Evolutionary conservation across 2,797 vertebrate genomes (phyloP).

Genomic region (Urosaurus nigricauda): DNA sequence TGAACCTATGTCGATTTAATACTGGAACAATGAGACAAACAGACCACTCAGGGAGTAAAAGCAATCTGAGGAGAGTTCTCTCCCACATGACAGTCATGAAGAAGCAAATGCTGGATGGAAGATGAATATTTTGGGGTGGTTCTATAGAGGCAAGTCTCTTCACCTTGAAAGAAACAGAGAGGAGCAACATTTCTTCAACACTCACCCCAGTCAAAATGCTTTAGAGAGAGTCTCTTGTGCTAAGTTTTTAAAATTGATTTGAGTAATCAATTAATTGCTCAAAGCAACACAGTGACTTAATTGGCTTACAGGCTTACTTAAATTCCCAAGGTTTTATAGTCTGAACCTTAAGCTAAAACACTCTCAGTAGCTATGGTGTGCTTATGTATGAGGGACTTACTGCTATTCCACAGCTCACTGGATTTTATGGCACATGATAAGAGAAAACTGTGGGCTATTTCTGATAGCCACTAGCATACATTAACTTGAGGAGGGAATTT

Average conservation of each 20-base stretch:
- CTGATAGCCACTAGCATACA: background rate
- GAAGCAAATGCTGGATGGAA: background rate
- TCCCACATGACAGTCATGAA: background rate
- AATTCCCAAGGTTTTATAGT: slow-evolving; percentile 19
- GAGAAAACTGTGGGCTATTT: background rate
- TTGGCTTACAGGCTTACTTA: slow-evolving; percentile 25
- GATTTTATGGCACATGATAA: background rate
- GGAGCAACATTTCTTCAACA: background rate
- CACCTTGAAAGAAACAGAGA: background rate
- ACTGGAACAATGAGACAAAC: background rate
- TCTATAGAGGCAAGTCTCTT: background rate
- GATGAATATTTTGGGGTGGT: background rate
- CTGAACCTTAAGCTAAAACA: slow-evolving; percentile 5
- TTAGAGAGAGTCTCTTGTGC: background rate
- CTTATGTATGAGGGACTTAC: background rate
- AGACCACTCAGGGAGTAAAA: background rate
- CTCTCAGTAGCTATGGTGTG: background rate
- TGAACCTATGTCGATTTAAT: too few relatives aligned
- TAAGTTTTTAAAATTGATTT: slow-evolving; percentile 40
- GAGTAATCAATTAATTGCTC: slow-evolving; percentile 43
- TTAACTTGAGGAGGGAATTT: background rate
- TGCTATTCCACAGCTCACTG: background rate
- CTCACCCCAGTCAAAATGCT: background rate
- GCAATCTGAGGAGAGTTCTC: background rate
- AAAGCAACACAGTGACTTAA: slow-evolving; percentile 30